Evolutionary conservation across 2,888 invertebrate genomes (phyloP), one percentile per base, ranked within the genome.

Genomic region (Dicycla oo): DNA sequence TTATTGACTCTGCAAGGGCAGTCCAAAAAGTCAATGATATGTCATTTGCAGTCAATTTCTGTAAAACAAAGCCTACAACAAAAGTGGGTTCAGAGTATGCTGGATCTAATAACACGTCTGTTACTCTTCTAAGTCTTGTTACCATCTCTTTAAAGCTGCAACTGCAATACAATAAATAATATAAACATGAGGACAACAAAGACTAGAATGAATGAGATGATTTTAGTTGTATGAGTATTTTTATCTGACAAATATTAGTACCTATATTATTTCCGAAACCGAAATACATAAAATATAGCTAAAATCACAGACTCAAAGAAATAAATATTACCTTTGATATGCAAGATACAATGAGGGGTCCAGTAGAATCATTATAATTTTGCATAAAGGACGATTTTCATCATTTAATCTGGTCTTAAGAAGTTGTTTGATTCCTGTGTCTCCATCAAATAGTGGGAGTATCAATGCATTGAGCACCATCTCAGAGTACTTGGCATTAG

Each of bases 1-100:
- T 18, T 20, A 92, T 71, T 15, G 88, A 82, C 54, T 92, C 89
- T 0, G 89, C 86, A 18, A 95, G 70, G 2, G 91, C 89, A 2
- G 89, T 90, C 95, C 95, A 95, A 7, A 94, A 26, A 1, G 83
- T 83, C 3, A 93, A 70, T 11, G 89, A 82, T 51, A 80, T 86
- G 40, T 91, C 86, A 71, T 84, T 88, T 7, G 73, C 26, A 1
- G 88, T 72, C 5, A 92, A 78, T 3, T 83, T 78, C 26, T 85
- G 80, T 20, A 94, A 62, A 20, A 91, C 56, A 79, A 75, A 84
- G 8, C 86, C 69, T 26, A 88, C 58, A 5, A 81, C 69, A 8
- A 64, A 40, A 49, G 70, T 85, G 68, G 76, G 61, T 70, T 67
- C 45, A 70, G 83, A 62, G 73, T 62, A 66, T 78, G 78, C 56